Conservation (phyloP, 2,113 vertebrate species). For the Gallinago jamesoni region DNA sequence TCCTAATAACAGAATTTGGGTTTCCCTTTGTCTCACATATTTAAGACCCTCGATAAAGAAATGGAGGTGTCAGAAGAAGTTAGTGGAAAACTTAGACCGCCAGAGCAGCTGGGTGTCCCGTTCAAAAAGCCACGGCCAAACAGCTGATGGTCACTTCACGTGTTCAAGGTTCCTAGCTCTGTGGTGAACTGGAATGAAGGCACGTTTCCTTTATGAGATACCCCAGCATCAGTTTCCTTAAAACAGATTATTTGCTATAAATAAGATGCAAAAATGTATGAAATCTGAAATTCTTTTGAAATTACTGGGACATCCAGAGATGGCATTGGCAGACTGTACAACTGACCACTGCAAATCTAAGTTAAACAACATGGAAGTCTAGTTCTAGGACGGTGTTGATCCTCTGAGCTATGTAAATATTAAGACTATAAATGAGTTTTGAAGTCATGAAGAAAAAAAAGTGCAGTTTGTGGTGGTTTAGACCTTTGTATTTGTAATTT, state of each 20-base stretch:
- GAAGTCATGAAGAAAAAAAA: not conserved
- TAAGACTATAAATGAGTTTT: not conserved
- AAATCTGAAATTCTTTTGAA: not conserved
- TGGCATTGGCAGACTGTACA: not conserved
- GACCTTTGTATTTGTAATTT: not conserved
- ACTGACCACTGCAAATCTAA: not conserved
- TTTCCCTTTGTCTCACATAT: not conserved
- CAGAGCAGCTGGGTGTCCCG: not conserved
- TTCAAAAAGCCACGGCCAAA: not conserved
- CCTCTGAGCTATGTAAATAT: not conserved
- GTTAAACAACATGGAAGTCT: not conserved
- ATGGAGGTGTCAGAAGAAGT: not conserved
- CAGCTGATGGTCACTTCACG: not conserved
- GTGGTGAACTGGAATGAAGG: not conserved
- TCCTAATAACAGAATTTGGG: not conserved
- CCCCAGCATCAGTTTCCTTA: not conserved
- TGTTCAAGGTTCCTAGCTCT: not conserved
- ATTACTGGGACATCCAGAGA: not conserved
- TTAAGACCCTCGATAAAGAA: not conserved
- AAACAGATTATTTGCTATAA: not conserved
- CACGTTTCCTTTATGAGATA: not conserved
- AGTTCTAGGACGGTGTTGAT: not conserved
- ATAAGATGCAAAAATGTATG: not conserved
- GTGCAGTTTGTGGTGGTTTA: not conserved
- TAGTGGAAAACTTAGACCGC: not conserved